A percentile compares a stretch with the other conserved stretches of the same genome.
Evolutionary conservation across 2,113 vertebrate species (phyloP).

Genomic region (Axis porcinus): DNA sequence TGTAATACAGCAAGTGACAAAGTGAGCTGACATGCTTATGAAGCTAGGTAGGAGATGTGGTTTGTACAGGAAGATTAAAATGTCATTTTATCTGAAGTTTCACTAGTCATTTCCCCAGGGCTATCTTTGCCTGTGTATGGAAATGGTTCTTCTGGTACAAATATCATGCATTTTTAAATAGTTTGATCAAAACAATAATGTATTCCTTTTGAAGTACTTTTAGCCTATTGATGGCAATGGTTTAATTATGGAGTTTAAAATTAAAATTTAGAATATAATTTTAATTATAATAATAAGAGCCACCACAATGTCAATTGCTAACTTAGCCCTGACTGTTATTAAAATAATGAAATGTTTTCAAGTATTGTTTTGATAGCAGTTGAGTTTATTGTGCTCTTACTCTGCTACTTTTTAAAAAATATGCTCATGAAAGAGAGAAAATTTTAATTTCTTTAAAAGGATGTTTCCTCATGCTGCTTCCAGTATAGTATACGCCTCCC

Average conservation of each 20-base stretch:
- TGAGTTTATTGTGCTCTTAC: not conserved
- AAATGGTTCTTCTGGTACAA: constrained; percentile 19
- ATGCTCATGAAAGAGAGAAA: not conserved
- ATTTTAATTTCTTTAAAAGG: not conserved
- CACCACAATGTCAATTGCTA: not conserved
- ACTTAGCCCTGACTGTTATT: not conserved
- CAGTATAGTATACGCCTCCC: not conserved
- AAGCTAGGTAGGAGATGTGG: not conserved
- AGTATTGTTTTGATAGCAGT: not conserved
- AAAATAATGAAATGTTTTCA: not conserved
- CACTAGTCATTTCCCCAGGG: not conserved
- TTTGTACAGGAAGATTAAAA: constrained; percentile 55
- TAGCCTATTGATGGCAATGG: not conserved
- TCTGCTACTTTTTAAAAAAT: not conserved
- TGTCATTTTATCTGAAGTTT: constrained; percentile 26
- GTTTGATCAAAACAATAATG: not conserved
- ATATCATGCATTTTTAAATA: constrained; percentile 31
- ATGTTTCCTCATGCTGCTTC: not conserved
- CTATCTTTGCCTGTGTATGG: not conserved
- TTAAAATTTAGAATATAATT: constrained; percentile 9
- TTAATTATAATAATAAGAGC: constrained; percentile 22
- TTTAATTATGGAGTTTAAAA: constrained; percentile 38
- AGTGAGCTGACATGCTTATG: not conserved
- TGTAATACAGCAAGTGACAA: constrained; percentile 27
- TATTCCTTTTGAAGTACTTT: not conserved